Conservation (phyloP, 2,888 invertebrate species). For the Junonia oenone region DNA sequence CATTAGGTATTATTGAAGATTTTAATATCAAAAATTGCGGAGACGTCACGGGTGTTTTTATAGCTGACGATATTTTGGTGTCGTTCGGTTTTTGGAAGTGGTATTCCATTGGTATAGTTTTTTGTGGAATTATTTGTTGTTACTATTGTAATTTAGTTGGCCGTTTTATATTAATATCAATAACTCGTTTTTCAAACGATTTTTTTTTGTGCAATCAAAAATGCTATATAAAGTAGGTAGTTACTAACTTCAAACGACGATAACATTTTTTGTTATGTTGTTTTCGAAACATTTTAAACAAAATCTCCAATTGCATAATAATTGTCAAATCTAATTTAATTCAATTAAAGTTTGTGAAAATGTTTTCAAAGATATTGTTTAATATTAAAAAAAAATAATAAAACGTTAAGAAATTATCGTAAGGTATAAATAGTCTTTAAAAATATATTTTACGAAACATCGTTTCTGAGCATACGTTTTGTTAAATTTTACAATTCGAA, state of each 20-base stretch:
- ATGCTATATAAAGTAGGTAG: no score
- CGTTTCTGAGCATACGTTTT: slow-evolving; percentile 10
- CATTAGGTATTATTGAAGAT: slow-evolving; percentile 81
- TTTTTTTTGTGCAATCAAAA: background rate
- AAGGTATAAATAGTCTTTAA: slow-evolving; percentile 9
- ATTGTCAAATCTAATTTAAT: no score
- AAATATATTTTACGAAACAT: slow-evolving; percentile 15
- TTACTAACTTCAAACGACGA: no score
- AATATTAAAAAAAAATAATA: no score
- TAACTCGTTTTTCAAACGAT: background rate
- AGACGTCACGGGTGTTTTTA: slow-evolving; percentile 33
- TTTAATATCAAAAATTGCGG: slow-evolving; percentile 78
- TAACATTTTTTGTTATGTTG: no score
- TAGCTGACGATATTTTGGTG: slow-evolving; percentile 32
- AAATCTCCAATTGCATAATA: no score
- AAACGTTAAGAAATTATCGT: no score
- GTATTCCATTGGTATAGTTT: background rate
- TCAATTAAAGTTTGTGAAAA: no score
- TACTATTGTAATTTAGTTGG: background rate
- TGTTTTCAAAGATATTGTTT: no score
- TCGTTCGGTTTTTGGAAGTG: background rate
- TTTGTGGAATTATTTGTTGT: background rate
- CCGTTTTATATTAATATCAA: no score
- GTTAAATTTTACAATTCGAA: slow-evolving; percentile 8
- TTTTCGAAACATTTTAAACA: no score